Evolutionary conservation across 2,888 invertebrate genomes (phyloP), one percentile per base, ranked within the genome.

Genomic region (Microctonus brassicae): DNA sequence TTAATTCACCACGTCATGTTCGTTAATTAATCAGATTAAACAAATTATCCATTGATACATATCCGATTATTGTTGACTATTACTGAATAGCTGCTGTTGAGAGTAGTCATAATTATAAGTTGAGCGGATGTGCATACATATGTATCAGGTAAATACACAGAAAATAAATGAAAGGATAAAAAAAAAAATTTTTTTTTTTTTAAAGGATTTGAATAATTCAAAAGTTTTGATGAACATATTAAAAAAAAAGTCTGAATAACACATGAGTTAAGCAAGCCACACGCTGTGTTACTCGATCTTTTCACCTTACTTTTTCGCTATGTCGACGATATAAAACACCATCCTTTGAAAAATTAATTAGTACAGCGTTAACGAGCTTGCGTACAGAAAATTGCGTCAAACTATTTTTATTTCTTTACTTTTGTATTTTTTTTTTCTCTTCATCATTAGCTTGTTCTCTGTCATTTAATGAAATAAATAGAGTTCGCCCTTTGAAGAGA

Each of bases 271-370:
- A n/a, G 2, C 36, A 39, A 61, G 36, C 13, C 22, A 9, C 13
- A 22, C 9, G 36, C 36, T 61, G 39, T 20, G 20, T 61, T 61
- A 39, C 3, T 22, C 10, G 36, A 17, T 22, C 11, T 39, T 39
- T 36, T 36, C 33, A 13, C 22, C 33, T 53, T 22, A 2, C 33
- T 22, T 33, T 53, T 22, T 20, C 34, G 13, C 11, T 4, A n/a
- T n/a, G 39, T 6, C n/a, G 13, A 39, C 13, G 13, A 39, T 39
- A 39, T 13, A n/a, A 13, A 34, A 36, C 34, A 61, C 13, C 34
- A 22, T 26, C 29, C 47, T 64, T 69, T 69, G 57, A 63, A 29
- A 42, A 70, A 70, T 70, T 70, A 70, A 70, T 70, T 70, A 64
- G 64, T 24, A 34, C 47, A 55, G 26, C 24, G 29, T 57, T 64